These are phyloP conservation scores for Cryptus armator DNA, from an alignment of 2,888 invertebrate species.

Conservation along the genomic window DNA sequence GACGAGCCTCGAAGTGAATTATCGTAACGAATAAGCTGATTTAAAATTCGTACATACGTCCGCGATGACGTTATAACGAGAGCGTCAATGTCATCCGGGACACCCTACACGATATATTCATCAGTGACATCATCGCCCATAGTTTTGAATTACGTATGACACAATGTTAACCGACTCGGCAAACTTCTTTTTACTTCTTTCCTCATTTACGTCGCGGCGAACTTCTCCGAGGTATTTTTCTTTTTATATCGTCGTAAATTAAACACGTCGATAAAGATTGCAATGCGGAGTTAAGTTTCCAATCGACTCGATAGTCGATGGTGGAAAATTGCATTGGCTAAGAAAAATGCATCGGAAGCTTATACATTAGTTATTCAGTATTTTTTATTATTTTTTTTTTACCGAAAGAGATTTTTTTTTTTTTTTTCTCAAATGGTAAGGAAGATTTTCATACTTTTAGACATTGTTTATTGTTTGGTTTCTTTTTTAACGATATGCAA, in stretches of 20 bases:
- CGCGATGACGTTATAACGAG: conserved; percentile 62
- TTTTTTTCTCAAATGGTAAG: neutral
- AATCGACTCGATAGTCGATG: neutral
- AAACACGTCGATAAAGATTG: neutral
- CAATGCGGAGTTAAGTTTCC: neutral
- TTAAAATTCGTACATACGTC: conserved; percentile 24
- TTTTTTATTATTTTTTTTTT: neutral
- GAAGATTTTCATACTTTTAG: no score
- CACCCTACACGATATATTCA: conserved; percentile 24
- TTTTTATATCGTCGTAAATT: conserved; percentile 10
- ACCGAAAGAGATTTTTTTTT: neutral
- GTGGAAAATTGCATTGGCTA: neutral
- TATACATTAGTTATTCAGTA: neutral
- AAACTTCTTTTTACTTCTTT: conserved; percentile 13
- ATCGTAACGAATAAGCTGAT: conserved; percentile 12
- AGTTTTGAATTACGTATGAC: conserved; percentile 41
- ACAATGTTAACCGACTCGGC: conserved; percentile 21
- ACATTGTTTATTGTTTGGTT: no score
- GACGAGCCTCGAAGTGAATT: neutral
- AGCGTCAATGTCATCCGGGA: conserved; percentile 62
- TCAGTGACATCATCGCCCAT: conserved; percentile 56
- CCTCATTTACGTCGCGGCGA: no score
- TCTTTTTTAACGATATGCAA: no score
- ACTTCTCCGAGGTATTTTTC: neutral
- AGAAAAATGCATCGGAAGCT: neutral